A percentile compares a stretch with the other conserved stretches of the same genome.
Evolutionary conservation across 2,113 vertebrate genomes (phyloP).

Genomic region (Fukomys damarensis): DNA sequence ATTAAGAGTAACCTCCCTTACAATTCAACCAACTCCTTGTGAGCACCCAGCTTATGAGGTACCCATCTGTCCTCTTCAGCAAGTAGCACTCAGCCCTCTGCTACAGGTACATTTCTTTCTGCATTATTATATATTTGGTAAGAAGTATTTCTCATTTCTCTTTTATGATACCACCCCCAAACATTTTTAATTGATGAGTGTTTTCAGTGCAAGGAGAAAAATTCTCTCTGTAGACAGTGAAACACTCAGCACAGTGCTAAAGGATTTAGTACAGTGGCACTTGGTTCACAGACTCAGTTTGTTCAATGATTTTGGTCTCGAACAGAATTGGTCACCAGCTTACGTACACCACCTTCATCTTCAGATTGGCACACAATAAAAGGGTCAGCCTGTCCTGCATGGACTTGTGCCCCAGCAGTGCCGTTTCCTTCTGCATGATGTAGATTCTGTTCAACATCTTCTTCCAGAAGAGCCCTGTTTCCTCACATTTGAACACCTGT

Average conservation of each 20-base stretch:
- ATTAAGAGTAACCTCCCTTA: constrained; percentile 49
- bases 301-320: neutral
- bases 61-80: neutral
- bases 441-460: too few relatives aligned
- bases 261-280: neutral
- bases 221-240: neutral
- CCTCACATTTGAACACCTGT: too few relatives aligned
- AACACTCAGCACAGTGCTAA: neutral
- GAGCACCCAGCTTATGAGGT: neutral
- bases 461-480: too few relatives aligned
- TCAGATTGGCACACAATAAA: too few relatives aligned
- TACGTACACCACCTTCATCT: neutral
- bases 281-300: neutral
- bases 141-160: neutral
- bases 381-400: too few relatives aligned
- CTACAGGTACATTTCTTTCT: neutral
- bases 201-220: neutral
- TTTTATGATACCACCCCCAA: neutral
- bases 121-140: neutral
- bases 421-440: too few relatives aligned
- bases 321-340: neutral
- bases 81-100: neutral
- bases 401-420: too few relatives aligned
- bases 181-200: neutral
- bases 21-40: constrained; percentile 29